Percentiles rank a stretch among this genome's conserved stretches.
These are phyloP conservation scores for Protobothrops flavoviridis DNA, from an alignment of 2,113 vertebrate species.

Conservation along the genomic window DNA sequence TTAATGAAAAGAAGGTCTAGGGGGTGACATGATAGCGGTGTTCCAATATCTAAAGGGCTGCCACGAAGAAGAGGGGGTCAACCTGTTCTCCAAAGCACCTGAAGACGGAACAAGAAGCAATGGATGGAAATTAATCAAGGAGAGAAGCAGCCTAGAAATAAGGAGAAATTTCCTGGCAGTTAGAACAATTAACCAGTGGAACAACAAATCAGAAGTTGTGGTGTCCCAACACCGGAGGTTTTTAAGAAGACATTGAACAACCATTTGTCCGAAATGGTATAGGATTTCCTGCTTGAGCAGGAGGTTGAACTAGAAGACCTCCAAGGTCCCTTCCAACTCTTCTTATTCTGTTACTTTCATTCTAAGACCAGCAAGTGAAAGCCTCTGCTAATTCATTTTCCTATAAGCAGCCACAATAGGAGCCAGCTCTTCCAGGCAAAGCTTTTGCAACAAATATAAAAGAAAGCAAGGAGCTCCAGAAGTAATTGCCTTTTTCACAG, in stretches of 20 bases:
- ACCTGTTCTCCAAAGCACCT: neutral
- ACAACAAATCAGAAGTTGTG: neutral
- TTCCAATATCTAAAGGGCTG: neutral
- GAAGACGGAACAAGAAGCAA: neutral
- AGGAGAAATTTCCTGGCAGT: neutral
- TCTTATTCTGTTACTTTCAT: neutral
- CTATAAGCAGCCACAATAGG: constrained; percentile 50
- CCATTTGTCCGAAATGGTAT: neutral
- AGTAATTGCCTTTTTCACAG: constrained; percentile 46
- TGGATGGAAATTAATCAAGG: neutral
- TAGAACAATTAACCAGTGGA: neutral
- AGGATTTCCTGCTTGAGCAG: neutral
- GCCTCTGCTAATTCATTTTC: neutral
- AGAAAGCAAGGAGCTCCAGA: constrained; percentile 55
- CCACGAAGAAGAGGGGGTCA: neutral
- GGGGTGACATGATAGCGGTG: neutral
- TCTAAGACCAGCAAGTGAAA: neutral
- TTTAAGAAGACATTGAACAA: neutral
- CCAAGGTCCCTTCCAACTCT: neutral
- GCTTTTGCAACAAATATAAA: constrained; percentile 47
- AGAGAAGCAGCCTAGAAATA: neutral
- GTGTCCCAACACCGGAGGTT: neutral
- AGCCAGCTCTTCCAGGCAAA: constrained; percentile 55
- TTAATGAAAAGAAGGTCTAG: neutral
- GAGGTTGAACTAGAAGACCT: neutral